phyloP scores from a whole-genome alignment of 2,888 invertebrate species.

The Chymomyza procnemis region DNA sequence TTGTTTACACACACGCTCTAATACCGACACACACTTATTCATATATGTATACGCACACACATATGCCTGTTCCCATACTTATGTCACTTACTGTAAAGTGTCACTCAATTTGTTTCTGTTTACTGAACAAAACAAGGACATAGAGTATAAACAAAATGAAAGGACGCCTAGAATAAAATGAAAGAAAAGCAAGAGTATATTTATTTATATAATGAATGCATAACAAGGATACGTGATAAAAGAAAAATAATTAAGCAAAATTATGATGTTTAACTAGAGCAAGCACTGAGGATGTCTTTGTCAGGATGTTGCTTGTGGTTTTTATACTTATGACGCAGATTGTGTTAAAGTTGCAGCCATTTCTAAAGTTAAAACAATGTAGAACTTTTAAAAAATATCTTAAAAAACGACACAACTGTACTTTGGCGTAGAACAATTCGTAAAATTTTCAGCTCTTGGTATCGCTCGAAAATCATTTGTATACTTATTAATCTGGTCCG shows the following conservation, averaged over 20 bases:
- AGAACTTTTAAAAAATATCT: too few species aligned
- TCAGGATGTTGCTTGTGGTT: too few species aligned
- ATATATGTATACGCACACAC: neutral
- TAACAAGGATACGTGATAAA: neutral
- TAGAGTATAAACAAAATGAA: conserved; percentile 8
- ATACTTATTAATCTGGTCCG: too few species aligned
- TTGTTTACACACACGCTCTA: conserved; percentile 25
- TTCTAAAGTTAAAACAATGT: too few species aligned
- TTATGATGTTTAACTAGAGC: neutral
- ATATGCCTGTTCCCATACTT: conserved; percentile 28
- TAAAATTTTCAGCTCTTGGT: too few species aligned
- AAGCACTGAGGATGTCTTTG: too few species aligned
- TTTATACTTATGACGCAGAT: too few species aligned
- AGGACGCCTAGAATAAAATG: conserved; percentile 20
- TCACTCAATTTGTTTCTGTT: conserved; percentile 60
- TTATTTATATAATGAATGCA: neutral
- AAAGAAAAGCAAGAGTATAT: conserved; percentile 14
- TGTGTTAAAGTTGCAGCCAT: too few species aligned
- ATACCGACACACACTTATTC: neutral
- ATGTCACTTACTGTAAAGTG: conserved; percentile 50
- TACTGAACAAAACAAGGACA: conserved; percentile 18
- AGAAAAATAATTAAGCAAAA: neutral
- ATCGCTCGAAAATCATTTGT: too few species aligned
- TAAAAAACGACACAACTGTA: too few species aligned
- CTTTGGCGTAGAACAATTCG: too few species aligned